A percentile compares a stretch with the other conserved stretches of the same genome.
Evolutionary conservation across 2,113 vertebrate species (phyloP).

Genomic region (Scomber japonicus): DNA sequence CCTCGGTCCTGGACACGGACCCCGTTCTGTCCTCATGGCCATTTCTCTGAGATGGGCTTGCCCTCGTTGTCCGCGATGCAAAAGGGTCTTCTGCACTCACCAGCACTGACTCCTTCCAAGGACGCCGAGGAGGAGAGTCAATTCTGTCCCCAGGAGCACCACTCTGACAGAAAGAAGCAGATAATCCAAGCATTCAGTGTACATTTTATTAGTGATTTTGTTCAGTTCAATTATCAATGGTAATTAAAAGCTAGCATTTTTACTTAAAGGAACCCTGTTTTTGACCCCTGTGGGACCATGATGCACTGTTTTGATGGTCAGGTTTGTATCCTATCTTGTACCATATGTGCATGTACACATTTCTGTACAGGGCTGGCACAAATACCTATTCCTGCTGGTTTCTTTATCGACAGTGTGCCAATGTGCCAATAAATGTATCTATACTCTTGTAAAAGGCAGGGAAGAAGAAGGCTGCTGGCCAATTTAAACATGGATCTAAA

Average conservation of each 20-base stretch:
- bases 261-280: background rate
- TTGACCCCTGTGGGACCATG: background rate
- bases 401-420: background rate
- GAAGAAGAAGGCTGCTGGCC: background rate
- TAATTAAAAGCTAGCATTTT: background rate
- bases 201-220: background rate
- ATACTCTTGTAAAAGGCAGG: too few species aligned
- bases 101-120: slow-evolving; percentile 83
- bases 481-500: background rate
- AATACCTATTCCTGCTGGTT: background rate
- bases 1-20: slow-evolving; percentile 74
- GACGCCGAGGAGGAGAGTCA: slow-evolving; percentile 79
- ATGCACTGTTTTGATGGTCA: background rate
- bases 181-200: slow-evolving; percentile 4
- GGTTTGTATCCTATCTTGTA: background rate
- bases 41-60: slow-evolving; percentile 87
- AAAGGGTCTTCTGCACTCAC: slow-evolving; percentile 83
- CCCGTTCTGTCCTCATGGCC: slow-evolving; percentile 76
- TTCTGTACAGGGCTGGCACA: background rate
- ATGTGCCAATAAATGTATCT: too few species aligned
- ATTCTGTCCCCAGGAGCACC: slow-evolving; percentile 77
- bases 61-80: slow-evolving; percentile 72
- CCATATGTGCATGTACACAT: background rate
- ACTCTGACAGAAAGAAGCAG: slow-evolving; percentile 67
- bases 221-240: slow-evolving; percentile 12